A percentile compares a stretch with the other conserved stretches of the same genome.
phyloP scores from a whole-genome alignment of 2,113 vertebrate genomes.

The Cygnus atratus region DNA sequence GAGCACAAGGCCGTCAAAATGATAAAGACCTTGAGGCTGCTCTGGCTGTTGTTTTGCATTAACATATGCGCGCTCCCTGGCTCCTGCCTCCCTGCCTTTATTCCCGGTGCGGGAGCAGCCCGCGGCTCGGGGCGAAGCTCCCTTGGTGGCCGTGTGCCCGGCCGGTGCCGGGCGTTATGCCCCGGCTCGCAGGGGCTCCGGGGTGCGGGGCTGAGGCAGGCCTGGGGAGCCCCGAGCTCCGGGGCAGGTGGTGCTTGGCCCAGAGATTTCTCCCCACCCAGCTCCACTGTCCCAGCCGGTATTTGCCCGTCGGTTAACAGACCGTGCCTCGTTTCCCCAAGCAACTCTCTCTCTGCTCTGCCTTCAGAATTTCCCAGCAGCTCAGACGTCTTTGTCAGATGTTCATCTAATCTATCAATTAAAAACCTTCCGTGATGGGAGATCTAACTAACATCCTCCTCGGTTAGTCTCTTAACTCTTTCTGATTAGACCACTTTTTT shows the following conservation, averaged over 20 bases:
- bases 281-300: fast-evolving
- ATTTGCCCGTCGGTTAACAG: neutral
- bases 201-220: neutral
- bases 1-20: neutral
- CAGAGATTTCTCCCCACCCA: neutral
- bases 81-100: neutral
- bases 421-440: neutral
- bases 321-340: fast-evolving
- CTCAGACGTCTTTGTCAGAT: neutral
- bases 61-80: fast-evolving
- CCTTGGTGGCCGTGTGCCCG: no score
- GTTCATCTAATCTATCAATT: neutral
- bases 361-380: neutral
- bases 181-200: no score
- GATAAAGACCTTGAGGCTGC: neutral
- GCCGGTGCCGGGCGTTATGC: no score
- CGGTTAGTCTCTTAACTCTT: neutral
- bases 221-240: neutral
- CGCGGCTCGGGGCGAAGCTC: no score
- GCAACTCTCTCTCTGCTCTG: fast-evolving
- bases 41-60: neutral
- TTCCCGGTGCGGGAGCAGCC: neutral
- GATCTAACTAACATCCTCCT: neutral
- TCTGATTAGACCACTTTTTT: neutral
- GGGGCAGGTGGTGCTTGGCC: neutral